Percentiles rank a stretch among this genome's conserved stretches.
These are phyloP conservation scores for Drosophila setifemur DNA, from an alignment of 1,140 invertebrate genomes.

Conservation along the genomic window DNA sequence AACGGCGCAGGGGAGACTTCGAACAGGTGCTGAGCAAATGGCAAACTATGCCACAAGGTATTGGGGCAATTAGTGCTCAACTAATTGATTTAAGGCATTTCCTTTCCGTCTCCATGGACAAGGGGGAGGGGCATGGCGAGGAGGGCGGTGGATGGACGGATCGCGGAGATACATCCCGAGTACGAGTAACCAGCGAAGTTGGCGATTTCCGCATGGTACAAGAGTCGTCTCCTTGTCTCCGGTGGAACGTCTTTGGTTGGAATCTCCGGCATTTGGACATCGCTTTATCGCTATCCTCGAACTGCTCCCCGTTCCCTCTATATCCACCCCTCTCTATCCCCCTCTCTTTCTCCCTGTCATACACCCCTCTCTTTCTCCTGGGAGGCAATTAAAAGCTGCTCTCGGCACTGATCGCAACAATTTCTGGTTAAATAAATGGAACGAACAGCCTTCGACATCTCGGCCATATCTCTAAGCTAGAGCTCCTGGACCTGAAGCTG, in stretches of 20 bases:
- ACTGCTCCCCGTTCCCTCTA: conserved; percentile 17
- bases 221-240: conserved; percentile 71
- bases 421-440: conserved; percentile 75
- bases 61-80: conserved; percentile 81
- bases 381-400: conserved; percentile 68
- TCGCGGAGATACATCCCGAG: not conserved
- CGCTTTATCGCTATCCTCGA: conserved; percentile 49
- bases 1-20: conserved; percentile 1
- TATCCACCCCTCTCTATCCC: not conserved
- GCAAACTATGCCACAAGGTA: conserved; percentile 81
- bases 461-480: conserved; percentile 49
- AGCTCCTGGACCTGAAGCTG: conserved; percentile 25
- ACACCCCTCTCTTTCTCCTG: conserved; percentile 8
- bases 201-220: conserved; percentile 69
- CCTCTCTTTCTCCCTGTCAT: not conserved
- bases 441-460: conserved; percentile 50
- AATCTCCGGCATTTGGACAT: conserved; percentile 71
- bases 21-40: conserved; percentile 77
- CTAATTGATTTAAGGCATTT: conserved; percentile 82
- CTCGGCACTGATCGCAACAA: conserved; percentile 74
- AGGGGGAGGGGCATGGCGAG: conserved; percentile 16
- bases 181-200: not conserved
- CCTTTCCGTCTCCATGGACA: conserved; percentile 54
- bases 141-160: conserved; percentile 2
- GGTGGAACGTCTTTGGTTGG: conserved; percentile 43